Evolutionary conservation across 2,113 vertebrate genomes (phyloP).

Genomic region (Alligator sinensis): DNA sequence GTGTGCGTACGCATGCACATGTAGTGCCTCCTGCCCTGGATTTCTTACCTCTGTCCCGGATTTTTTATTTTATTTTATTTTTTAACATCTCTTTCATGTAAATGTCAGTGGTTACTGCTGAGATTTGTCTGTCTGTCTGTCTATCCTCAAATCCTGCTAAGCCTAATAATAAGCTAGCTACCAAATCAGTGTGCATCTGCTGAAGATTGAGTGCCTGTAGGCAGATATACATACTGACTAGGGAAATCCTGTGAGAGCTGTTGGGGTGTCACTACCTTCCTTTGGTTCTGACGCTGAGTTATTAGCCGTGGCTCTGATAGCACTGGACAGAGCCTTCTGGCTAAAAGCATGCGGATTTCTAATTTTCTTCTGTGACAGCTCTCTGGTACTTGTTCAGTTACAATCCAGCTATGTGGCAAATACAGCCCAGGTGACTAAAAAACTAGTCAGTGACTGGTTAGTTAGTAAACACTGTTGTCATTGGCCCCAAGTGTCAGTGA

Average conservation of each 20-base stretch:
- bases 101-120: too few species aligned
- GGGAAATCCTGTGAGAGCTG: background rate
- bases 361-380: background rate
- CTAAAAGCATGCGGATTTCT: background rate
- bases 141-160: too few species aligned
- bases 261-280: background rate
- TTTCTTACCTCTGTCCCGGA: too few species aligned
- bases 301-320: background rate
- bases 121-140: too few species aligned
- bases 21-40: too few species aligned
- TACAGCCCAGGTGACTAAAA: background rate
- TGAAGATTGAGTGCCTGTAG: background rate
- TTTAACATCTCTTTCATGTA: background rate
- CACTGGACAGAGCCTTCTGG: background rate
- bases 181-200: background rate
- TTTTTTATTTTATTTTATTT: background rate
- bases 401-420: background rate
- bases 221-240: background rate
- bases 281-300: background rate
- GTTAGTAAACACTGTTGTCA: background rate
- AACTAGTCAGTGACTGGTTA: background rate
- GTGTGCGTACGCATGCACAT: too few species aligned
- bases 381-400: background rate
- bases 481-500: background rate
- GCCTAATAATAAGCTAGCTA: too few species aligned